A percentile compares a stretch with the other conserved stretches of the same genome.
phyloP scores from a whole-genome alignment of 2,113 vertebrate genomes.

The Dendrocopos noguchii region DNA sequence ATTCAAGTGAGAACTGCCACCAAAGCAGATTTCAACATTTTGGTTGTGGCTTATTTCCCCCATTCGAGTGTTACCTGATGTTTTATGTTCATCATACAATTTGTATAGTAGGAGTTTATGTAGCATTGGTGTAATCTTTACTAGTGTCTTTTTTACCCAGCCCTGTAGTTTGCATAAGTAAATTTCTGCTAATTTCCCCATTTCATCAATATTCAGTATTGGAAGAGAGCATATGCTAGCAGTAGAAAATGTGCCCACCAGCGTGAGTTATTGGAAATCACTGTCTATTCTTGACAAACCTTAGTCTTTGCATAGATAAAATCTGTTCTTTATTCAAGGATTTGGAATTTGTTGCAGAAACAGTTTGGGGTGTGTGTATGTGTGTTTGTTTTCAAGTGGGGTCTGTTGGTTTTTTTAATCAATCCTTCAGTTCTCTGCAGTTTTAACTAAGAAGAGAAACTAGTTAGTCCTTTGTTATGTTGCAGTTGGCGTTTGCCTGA shows the following conservation, averaged over 20 bases:
- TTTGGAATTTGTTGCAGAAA: not conserved
- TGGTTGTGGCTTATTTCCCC: not conserved
- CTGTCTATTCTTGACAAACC: not conserved
- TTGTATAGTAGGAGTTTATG: not conserved
- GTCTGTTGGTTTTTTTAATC: not conserved
- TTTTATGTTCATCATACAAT: not conserved
- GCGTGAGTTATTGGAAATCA: not conserved
- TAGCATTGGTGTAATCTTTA: not conserved
- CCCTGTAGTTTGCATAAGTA: not conserved
- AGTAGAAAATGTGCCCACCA: not conserved
- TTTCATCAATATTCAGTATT: not conserved
- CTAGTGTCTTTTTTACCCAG: not conserved
- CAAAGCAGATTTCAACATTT: not conserved
- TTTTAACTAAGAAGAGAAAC: not conserved
- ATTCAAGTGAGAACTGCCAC: not conserved
- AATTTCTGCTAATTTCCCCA: not conserved
- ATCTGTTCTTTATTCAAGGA: not conserved
- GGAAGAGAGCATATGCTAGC: not conserved
- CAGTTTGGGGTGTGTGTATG: too few species aligned
- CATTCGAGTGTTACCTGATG: not conserved
- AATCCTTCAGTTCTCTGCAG: not conserved
- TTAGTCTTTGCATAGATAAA: not conserved
- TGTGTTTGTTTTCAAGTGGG: accelerated
- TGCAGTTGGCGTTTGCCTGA: not conserved
- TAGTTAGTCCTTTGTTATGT: not conserved